Evolutionary conservation across 2,797 vertebrate species (phyloP).

Genomic region (Sparus aurata): DNA sequence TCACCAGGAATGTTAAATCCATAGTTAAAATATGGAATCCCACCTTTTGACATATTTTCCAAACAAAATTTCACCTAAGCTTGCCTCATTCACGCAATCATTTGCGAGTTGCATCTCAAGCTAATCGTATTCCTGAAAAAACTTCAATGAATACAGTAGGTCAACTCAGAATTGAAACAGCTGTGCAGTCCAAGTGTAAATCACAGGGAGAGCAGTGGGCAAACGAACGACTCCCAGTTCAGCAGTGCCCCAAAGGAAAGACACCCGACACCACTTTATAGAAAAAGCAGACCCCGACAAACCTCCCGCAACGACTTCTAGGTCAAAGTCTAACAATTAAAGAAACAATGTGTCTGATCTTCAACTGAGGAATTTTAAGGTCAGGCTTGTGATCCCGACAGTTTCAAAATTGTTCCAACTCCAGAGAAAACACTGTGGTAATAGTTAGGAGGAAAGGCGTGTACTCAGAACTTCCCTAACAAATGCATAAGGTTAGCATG

Average conservation of each 20-base stretch:
- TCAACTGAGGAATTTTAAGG: slow-evolving; percentile 32
- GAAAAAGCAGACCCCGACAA: slow-evolving; percentile 72
- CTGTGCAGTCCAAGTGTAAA: slow-evolving; percentile 51
- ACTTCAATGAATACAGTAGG: slow-evolving; percentile 34
- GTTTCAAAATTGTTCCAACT: slow-evolving; percentile 32
- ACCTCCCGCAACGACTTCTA: slow-evolving; percentile 46
- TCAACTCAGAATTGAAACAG: slow-evolving; percentile 61
- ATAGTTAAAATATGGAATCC: neutral
- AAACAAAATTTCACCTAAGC: neutral
- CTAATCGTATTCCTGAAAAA: slow-evolving; percentile 45
- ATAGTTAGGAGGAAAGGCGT: slow-evolving; percentile 8
- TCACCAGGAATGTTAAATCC: neutral
- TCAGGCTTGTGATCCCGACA: slow-evolving; percentile 36
- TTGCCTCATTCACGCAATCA: neutral
- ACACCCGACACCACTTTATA: slow-evolving; percentile 76
- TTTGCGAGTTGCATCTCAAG: slow-evolving; percentile 5
- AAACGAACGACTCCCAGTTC: slow-evolving; percentile 53
- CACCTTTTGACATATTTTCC: neutral
- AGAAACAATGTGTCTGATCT: slow-evolving; percentile 21
- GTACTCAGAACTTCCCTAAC: neutral
- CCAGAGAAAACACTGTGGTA: neutral
- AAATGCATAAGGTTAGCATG: neutral
- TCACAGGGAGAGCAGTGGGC: slow-evolving; percentile 48
- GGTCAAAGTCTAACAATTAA: slow-evolving; percentile 62
- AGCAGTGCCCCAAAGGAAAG: slow-evolving; percentile 56